A percentile compares a stretch with the other conserved stretches of the same genome.
These are phyloP conservation scores for Prosapia bicincta DNA, from an alignment of 2,888 invertebrate genomes.

Conservation along the genomic window DNA sequence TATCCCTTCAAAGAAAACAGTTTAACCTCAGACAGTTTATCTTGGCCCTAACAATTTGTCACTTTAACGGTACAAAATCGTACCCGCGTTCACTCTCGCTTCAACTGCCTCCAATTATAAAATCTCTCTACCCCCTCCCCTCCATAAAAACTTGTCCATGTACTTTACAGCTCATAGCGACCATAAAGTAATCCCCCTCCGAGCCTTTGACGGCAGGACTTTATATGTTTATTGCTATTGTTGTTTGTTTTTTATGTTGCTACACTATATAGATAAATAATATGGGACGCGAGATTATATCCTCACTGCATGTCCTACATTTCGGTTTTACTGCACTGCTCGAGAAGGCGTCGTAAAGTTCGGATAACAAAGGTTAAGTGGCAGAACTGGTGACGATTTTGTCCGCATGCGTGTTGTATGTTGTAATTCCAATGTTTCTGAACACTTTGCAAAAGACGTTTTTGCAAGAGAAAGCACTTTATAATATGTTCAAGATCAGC, in stretches of 20 bases:
- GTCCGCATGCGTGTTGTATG: too few relatives aligned
- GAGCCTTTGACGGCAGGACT: slow-evolving; percentile 16
- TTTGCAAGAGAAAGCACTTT: too few relatives aligned
- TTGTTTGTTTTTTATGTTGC: slow-evolving; percentile 10
- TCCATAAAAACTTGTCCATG: slow-evolving; percentile 13
- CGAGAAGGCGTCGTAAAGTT: neutral
- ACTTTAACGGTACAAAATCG: neutral
- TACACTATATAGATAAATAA: neutral
- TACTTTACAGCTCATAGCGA: slow-evolving; percentile 16
- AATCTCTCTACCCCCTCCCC: slow-evolving; percentile 1
- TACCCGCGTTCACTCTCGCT: neutral
- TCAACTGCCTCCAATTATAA: neutral
- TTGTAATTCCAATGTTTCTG: too few relatives aligned
- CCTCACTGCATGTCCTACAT: neutral
- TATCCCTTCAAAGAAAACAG: too few relatives aligned
- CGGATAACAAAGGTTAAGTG: neutral
- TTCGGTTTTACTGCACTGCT: neutral
- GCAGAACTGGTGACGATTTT: too few relatives aligned
- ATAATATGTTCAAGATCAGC: too few relatives aligned
- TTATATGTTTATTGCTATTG: slow-evolving; percentile 19
- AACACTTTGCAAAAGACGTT: too few relatives aligned
- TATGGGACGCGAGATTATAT: neutral
- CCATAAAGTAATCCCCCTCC: slow-evolving; percentile 22
- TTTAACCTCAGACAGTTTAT: too few relatives aligned
- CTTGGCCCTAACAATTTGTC: neutral